Percentiles rank a stretch among this genome's conserved stretches.
These are phyloP conservation scores for Eristalis tenax DNA, from an alignment of 2,888 invertebrate species.

Conservation along the genomic window DNA sequence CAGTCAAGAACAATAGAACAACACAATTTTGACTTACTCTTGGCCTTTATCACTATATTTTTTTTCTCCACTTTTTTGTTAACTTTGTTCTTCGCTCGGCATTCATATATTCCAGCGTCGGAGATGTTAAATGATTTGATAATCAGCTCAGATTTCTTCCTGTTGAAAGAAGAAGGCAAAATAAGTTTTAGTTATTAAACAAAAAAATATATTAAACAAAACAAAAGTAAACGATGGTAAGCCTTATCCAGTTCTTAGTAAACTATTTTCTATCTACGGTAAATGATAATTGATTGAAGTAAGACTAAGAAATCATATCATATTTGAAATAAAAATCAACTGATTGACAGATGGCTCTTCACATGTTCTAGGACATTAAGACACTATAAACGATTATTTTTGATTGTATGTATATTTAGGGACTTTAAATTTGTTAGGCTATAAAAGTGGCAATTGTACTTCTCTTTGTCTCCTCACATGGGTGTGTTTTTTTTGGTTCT, in stretches of 20 bases:
- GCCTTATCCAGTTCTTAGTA: not conserved
- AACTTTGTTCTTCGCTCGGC: constrained; percentile 86
- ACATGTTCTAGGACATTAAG: constrained; percentile 47
- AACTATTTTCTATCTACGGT: no score
- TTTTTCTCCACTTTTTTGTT: constrained; percentile 79
- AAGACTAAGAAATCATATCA: no score
- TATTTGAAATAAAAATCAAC: constrained; percentile 45
- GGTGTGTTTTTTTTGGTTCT: not conserved
- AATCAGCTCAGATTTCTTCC: constrained; percentile 92
- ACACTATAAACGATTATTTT: constrained; percentile 38
- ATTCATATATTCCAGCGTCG: constrained; percentile 91
- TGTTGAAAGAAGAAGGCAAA: constrained; percentile 80
- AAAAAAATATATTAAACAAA: not conserved
- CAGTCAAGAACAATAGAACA: not conserved
- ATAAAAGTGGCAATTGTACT: constrained; percentile 23
- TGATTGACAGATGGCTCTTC: constrained; percentile 48
- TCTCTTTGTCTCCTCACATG: not conserved
- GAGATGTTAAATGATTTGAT: constrained; percentile 88
- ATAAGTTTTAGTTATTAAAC: no score
- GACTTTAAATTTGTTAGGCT: constrained; percentile 48
- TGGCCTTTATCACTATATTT: constrained; percentile 80
- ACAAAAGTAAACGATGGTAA: not conserved
- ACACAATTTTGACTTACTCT: constrained; percentile 76
- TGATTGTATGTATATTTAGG: constrained; percentile 51
- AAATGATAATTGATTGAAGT: no score